Percentiles rank a stretch among this genome's conserved stretches.
Evolutionary conservation across 2,113 vertebrate species (phyloP).

Genomic region (Agapornis roseicollis): DNA sequence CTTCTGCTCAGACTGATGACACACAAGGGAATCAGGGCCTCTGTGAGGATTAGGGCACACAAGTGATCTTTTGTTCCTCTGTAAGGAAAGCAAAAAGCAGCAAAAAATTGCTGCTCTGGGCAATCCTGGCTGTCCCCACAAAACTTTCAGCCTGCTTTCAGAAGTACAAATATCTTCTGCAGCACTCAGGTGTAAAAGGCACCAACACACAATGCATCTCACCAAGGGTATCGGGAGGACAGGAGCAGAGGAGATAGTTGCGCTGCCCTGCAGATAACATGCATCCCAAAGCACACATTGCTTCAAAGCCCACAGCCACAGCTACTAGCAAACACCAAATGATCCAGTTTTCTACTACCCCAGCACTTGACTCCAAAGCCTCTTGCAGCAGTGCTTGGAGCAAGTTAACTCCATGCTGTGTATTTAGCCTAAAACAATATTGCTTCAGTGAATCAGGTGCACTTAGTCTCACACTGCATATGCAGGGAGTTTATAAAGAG

Average conservation of each 20-base stretch:
- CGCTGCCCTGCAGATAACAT: background rate
- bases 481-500: background rate
- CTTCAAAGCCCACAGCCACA: background rate
- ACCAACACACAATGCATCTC: background rate
- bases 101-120: background rate
- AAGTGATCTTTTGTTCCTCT: constrained; percentile 17
- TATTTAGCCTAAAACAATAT: background rate
- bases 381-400: background rate
- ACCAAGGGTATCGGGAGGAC: accelerated
- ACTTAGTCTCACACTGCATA: background rate
- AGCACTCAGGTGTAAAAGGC: background rate
- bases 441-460: accelerated
- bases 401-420: background rate
- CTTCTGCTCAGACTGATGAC: background rate
- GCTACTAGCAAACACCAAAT: background rate
- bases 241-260: background rate
- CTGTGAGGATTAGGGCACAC: background rate
- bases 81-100: background rate
- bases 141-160: background rate
- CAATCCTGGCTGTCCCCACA: background rate
- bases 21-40: background rate
- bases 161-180: background rate
- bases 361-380: accelerated
- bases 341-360: background rate
- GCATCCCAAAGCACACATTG: background rate